Percentiles rank a stretch among this genome's conserved stretches.
These are phyloP conservation scores for Onychomys arenicola DNA, from an alignment of 2,797 vertebrate species.

Conservation along the genomic window DNA sequence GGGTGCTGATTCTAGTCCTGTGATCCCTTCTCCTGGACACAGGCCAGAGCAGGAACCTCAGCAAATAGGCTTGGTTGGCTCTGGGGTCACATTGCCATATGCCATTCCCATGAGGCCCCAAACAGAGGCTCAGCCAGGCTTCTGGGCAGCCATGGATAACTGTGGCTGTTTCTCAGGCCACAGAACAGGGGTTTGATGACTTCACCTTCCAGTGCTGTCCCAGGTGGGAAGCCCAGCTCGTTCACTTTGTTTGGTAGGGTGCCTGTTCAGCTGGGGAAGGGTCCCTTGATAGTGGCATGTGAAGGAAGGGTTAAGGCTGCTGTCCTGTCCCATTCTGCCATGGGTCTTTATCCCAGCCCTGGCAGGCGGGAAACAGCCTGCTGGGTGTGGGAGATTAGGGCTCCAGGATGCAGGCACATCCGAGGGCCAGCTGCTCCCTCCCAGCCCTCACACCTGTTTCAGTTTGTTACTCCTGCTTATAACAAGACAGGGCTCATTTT, in stretches of 20 bases:
- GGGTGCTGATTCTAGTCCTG: neutral
- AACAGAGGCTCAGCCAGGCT: neutral
- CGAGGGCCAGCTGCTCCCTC: constrained; percentile 88
- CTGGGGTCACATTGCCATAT: neutral
- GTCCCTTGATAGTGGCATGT: rapidly evolving
- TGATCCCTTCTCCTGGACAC: neutral
- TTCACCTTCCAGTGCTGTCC: neutral
- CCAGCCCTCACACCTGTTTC: constrained; percentile 91
- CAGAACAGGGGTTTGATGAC: neutral
- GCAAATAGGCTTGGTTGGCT: neutral
- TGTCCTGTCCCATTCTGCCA: constrained; percentile 86
- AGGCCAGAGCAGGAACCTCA: neutral
- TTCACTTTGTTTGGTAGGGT: neutral
- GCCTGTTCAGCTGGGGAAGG: neutral
- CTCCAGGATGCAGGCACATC: constrained; percentile 84
- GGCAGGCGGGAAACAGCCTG: constrained; percentile 88
- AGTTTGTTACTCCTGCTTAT: constrained; percentile 88
- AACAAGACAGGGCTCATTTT: constrained; percentile 87
- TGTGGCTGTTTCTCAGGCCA: neutral
- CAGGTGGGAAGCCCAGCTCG: rapidly evolving
- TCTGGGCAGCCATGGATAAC: neutral
- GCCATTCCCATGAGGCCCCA: neutral
- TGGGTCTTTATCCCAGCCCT: constrained; percentile 86
- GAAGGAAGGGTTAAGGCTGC: constrained; percentile 75
- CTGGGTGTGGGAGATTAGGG: constrained; percentile 89